These are phyloP conservation scores for Numida meleagris DNA, from an alignment of 2,113 vertebrate species.

Conservation along the genomic window DNA sequence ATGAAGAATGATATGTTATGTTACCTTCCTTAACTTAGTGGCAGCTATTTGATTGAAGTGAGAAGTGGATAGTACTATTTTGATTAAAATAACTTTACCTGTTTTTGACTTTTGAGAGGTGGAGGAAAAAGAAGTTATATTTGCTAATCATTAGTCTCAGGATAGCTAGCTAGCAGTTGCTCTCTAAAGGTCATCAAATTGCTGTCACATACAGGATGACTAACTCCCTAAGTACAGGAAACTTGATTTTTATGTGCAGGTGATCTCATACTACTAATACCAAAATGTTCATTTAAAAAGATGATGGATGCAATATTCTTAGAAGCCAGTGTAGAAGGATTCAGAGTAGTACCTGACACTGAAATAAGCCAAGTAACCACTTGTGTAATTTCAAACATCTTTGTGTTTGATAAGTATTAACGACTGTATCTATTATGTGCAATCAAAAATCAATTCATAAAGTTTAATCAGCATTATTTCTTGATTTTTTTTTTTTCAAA, in stretches of 20 bases:
- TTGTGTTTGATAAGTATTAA: neutral
- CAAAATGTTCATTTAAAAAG: neutral
- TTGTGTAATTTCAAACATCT: neutral
- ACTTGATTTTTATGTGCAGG: neutral
- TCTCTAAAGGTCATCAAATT: neutral
- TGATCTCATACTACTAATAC: neutral
- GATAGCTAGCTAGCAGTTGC: neutral
- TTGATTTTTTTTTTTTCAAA: slow-evolving; percentile 4
- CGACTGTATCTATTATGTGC: neutral
- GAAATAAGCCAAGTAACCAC: neutral
- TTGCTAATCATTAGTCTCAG: neutral
- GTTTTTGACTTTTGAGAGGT: neutral
- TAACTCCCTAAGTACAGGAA: neutral
- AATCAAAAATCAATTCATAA: neutral
- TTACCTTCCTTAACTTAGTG: neutral
- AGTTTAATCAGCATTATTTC: slow-evolving; percentile 5
- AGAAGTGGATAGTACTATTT: neutral
- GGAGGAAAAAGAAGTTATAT: neutral
- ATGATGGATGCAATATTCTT: neutral
- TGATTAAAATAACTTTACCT: neutral
- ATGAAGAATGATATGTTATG: neutral
- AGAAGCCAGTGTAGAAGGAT: neutral
- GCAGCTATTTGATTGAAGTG: neutral
- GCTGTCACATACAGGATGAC: neutral
- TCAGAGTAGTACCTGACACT: neutral